A percentile compares a stretch with the other conserved stretches of the same genome.
Conservation (phyloP, 1,140 invertebrate genomes). For the Musca vetustissima region DNA sequence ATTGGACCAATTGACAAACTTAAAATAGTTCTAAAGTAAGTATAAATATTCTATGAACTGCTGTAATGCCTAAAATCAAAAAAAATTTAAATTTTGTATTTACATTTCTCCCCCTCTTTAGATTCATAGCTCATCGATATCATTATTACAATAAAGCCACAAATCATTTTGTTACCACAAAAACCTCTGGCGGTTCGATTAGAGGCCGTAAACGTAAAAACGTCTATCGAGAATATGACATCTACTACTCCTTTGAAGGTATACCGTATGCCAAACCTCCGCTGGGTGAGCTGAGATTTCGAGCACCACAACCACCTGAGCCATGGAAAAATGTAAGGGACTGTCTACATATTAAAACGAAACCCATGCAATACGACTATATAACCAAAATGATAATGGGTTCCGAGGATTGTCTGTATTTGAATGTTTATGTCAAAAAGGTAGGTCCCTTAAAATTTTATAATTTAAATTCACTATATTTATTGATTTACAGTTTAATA, state of each 20-base stretch:
- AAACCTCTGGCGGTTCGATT: slow-evolving; percentile 34
- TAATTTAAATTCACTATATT: background rate
- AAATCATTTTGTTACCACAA: background rate
- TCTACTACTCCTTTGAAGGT: slow-evolving; percentile 56
- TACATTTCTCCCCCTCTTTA: background rate
- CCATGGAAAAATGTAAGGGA: slow-evolving; percentile 59
- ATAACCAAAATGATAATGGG: slow-evolving; percentile 34
- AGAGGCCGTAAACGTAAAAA: slow-evolving; percentile 34
- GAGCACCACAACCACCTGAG: slow-evolving; percentile 59
- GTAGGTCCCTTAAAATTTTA: slow-evolving; percentile 35
- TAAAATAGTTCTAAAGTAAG: too few species aligned
- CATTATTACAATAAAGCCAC: background rate
- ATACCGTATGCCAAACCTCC: slow-evolving; percentile 71
- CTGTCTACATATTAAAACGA: slow-evolving; percentile 34
- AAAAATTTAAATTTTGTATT: too few species aligned
- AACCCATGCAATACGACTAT: slow-evolving; percentile 42
- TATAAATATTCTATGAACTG: too few species aligned
- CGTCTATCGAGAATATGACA: slow-evolving; percentile 35
- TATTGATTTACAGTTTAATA: slow-evolving; percentile 30
- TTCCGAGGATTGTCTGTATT: slow-evolving; percentile 60
- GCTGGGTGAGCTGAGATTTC: slow-evolving; percentile 62
- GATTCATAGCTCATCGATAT: background rate
- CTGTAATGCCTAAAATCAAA: too few species aligned
- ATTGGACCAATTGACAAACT: too few species aligned
- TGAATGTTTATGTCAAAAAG: slow-evolving; percentile 59